phyloP scores from a whole-genome alignment of 2,113 vertebrate genomes.

The Ranitomeya variabilis region DNA sequence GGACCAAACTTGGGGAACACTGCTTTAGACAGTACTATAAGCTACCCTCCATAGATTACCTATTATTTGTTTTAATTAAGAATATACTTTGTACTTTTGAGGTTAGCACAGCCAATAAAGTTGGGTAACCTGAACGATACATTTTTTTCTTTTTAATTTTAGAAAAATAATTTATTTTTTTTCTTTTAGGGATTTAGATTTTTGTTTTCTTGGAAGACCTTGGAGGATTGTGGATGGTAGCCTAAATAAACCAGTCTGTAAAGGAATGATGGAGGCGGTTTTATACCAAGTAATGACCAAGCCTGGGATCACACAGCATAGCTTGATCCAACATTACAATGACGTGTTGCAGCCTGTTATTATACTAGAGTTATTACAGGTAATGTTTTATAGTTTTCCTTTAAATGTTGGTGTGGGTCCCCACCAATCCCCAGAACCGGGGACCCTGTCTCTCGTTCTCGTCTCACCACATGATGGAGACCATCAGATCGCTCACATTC shows the following conservation, averaged over 20 bases:
- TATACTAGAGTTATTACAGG: constrained; percentile 86
- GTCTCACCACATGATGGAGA: no score
- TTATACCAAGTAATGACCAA: constrained; percentile 88
- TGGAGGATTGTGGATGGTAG: constrained; percentile 91
- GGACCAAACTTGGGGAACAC: no score
- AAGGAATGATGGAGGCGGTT: constrained; percentile 91
- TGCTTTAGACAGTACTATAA: no score
- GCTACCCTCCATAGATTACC: no score
- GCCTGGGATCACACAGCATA: constrained; percentile 78
- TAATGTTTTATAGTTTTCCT: constrained; percentile 58
- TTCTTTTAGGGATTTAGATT: constrained; percentile 63
- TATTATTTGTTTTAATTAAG: neutral
- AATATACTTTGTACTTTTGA: no score
- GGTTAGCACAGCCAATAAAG: no score
- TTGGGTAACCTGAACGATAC: neutral
- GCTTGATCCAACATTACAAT: constrained; percentile 82
- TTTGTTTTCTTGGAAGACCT: constrained; percentile 85
- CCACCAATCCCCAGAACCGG: no score
- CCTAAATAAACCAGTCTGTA: constrained; percentile 86
- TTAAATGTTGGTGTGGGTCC: no score
- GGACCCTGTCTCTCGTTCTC: no score
- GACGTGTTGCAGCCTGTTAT: constrained; percentile 85
- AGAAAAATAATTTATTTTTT: neutral
- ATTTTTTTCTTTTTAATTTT: neutral
- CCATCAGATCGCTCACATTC: no score